Percentiles rank a stretch among this genome's conserved stretches.
Evolutionary conservation across 2,113 vertebrate genomes (phyloP).

Genomic region (Oenanthe oenanthe): DNA sequence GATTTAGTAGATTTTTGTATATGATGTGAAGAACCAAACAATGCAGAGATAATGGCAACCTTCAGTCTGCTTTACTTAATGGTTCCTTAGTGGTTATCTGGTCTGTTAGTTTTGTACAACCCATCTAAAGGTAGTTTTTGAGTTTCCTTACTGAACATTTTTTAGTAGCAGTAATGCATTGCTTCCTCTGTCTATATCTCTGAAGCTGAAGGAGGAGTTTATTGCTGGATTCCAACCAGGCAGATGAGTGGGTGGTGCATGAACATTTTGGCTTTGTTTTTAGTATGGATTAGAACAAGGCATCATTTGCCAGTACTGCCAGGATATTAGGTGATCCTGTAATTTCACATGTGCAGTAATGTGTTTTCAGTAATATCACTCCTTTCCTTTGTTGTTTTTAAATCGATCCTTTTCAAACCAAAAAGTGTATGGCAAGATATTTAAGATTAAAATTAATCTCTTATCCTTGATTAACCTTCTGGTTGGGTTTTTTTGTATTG

Average conservation of each 20-base stretch:
- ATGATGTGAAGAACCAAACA: background rate
- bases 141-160: slow-evolving; percentile 18
- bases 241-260: background rate
- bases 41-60: background rate
- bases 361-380: background rate
- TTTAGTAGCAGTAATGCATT: slow-evolving; percentile 38
- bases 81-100: slow-evolving; percentile 20
- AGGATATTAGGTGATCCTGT: background rate
- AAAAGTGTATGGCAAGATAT: background rate
- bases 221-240: background rate
- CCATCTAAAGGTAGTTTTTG: slow-evolving; percentile 24
- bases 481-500: background rate
- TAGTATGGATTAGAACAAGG: background rate
- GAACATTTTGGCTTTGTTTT: background rate
- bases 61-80: background rate
- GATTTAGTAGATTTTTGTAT: background rate
- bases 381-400: background rate
- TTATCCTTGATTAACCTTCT: background rate
- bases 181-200: slow-evolving; percentile 50
- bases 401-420: background rate
- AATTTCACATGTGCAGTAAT: background rate
- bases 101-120: slow-evolving; percentile 40
- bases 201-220: slow-evolving; percentile 20
- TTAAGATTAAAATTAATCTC: background rate
- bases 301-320: slow-evolving; percentile 1